Percentiles rank a stretch among this genome's conserved stretches.
These are phyloP conservation scores for Gambusia holbrooki DNA, from an alignment of 2,113 vertebrate genomes.

Conservation along the genomic window DNA sequence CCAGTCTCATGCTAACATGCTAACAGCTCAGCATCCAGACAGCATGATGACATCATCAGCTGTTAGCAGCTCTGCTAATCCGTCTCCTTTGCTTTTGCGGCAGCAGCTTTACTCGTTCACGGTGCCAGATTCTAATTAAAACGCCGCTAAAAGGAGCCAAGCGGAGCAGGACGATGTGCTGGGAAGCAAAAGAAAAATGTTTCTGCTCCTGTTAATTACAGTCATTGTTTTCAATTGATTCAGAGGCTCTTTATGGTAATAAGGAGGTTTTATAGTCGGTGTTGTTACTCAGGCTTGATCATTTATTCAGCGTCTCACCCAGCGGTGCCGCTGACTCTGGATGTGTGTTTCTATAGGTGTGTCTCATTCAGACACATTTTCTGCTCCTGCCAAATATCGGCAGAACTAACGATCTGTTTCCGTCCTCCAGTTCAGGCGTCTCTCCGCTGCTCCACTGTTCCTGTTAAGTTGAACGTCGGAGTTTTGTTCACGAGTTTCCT, in stretches of 20 bases:
- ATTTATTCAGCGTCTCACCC: slow-evolving; percentile 79
- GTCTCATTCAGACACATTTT: neutral
- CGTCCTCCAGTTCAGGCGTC: slow-evolving; percentile 21
- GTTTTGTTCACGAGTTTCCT: slow-evolving; percentile 42
- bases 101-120: slow-evolving; percentile 34
- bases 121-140: slow-evolving; percentile 71
- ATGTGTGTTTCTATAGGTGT: neutral
- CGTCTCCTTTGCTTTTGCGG: too few species aligned
- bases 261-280: slow-evolving; percentile 81
- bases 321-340: slow-evolving; percentile 21
- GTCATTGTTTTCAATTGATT: slow-evolving; percentile 85
- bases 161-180: slow-evolving; percentile 54
- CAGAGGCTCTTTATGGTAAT: slow-evolving; percentile 80
- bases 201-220: slow-evolving; percentile 78
- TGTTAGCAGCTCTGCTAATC: too few species aligned
- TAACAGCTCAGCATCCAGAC: too few species aligned
- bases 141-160: slow-evolving; percentile 67
- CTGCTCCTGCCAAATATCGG: slow-evolving; percentile 42
- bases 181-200: slow-evolving; percentile 77
- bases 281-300: slow-evolving; percentile 81
- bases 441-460: slow-evolving; percentile 3
- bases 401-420: slow-evolving; percentile 35
- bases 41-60: too few species aligned
- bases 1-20: too few species aligned
- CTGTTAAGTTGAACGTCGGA: slow-evolving; percentile 24